A percentile compares a stretch with the other conserved stretches of the same genome.
Conservation (phyloP, 2,888 invertebrate species). For the Perithous albicinctus region DNA sequence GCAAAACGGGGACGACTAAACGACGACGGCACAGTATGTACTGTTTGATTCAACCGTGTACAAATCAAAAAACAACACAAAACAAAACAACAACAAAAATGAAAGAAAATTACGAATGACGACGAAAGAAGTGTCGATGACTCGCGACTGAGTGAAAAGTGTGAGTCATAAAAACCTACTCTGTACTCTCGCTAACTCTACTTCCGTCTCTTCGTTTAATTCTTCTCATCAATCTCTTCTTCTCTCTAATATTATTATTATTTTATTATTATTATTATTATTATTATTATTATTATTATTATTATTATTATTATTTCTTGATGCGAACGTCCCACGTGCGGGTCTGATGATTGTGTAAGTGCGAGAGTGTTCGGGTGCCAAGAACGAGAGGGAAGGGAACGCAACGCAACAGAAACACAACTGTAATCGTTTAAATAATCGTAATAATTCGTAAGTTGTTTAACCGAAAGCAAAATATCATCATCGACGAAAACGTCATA, state of each 20-base stretch:
- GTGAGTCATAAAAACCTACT: constrained; percentile 46
- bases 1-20: constrained; percentile 37
- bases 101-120: constrained; percentile 35
- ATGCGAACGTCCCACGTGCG: constrained; percentile 40
- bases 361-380: constrained; percentile 53
- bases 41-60: constrained; percentile 35
- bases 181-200: constrained; percentile 51
- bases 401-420: constrained; percentile 38
- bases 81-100: too few relatives aligned
- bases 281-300: constrained; percentile 50
- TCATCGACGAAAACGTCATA: constrained; percentile 52
- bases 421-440: constrained; percentile 64
- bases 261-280: constrained; percentile 53
- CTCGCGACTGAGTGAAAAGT: constrained; percentile 68
- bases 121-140: constrained; percentile 54
- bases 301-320: constrained; percentile 48
- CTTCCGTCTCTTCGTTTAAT: constrained; percentile 60
- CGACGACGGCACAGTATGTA: constrained; percentile 35
- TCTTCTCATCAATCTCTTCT: constrained; percentile 60
- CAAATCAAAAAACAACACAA: constrained; percentile 23
- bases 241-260: constrained; percentile 50
- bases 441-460: constrained; percentile 65
- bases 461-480: constrained; percentile 61
- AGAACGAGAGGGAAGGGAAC: constrained; percentile 46
- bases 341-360: constrained; percentile 38